Evolutionary conservation across 2,113 vertebrate species (phyloP).

Genomic region (Excalfactoria chinensis): DNA sequence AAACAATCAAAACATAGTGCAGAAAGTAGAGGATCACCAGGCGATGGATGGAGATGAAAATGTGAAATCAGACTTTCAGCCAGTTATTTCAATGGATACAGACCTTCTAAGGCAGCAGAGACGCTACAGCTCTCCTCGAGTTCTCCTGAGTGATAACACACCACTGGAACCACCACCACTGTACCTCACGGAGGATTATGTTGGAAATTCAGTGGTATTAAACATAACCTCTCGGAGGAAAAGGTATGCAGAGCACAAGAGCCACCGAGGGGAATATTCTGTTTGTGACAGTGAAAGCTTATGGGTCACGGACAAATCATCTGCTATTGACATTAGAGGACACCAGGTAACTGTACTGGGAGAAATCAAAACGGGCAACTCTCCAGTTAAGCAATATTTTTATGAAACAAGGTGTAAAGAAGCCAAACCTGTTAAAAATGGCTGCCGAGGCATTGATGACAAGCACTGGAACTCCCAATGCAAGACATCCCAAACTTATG

Average conservation of each 20-base stretch:
- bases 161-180: constrained; percentile 91
- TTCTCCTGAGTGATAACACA: constrained; percentile 89
- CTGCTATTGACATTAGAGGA: constrained; percentile 89
- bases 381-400: constrained; percentile 94
- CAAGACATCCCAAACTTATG: constrained; percentile 94
- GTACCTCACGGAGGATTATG: constrained; percentile 90
- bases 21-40: constrained; percentile 61
- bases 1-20: constrained; percentile 64
- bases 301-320: constrained; percentile 95
- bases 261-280: constrained; percentile 93
- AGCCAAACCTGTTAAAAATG: constrained; percentile 84
- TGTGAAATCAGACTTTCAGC: constrained; percentile 77
- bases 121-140: constrained; percentile 91
- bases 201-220: constrained; percentile 68
- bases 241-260: constrained; percentile 88
- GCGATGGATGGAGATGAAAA: constrained; percentile 65
- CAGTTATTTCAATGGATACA: constrained; percentile 80
- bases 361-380: constrained; percentile 86
- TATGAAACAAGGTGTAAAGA: constrained; percentile 93
- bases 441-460: constrained; percentile 94
- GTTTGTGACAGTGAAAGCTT: constrained; percentile 96
- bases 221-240: constrained; percentile 91
- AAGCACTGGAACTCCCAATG: constrained; percentile 99
- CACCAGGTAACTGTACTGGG: constrained; percentile 89
- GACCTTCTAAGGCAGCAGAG: constrained; percentile 90